These are phyloP conservation scores for Rhynchonycteris naso DNA, from an alignment of 2,797 vertebrate genomes.

Conservation along the genomic window DNA sequence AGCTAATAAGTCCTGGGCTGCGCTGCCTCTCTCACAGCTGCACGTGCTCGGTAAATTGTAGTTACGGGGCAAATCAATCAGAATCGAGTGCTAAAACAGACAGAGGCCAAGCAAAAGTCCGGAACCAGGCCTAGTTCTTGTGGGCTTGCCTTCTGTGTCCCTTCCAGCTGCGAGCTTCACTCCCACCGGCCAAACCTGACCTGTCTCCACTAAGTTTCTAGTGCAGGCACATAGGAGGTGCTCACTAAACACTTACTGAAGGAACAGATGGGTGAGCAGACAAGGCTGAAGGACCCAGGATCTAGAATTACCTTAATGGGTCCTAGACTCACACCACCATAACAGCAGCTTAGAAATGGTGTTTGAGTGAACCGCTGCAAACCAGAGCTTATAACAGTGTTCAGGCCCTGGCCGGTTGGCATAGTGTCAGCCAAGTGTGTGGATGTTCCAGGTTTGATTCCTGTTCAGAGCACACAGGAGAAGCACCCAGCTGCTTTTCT, in stretches of 20 bases:
- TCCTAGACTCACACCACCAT: not conserved
- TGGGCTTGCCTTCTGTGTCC: not conserved
- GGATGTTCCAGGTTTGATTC: too few species aligned
- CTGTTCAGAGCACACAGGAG: too few species aligned
- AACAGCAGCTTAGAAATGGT: not conserved
- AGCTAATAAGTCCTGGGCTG: not conserved
- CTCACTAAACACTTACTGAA: not conserved
- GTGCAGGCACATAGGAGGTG: not conserved
- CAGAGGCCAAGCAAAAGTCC: not conserved
- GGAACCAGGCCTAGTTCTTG: not conserved
- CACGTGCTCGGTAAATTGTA: not conserved
- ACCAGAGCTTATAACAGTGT: not conserved
- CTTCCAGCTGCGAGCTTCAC: not conserved
- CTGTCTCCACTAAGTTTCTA: not conserved
- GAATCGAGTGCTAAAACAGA: not conserved
- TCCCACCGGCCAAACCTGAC: not conserved
- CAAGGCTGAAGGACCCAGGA: not conserved
- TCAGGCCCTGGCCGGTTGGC: too few species aligned
- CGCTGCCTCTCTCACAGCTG: accelerated
- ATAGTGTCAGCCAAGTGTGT: too few species aligned
- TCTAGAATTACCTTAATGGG: not conserved
- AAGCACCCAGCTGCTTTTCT: too few species aligned
- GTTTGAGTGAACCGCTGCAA: not conserved
- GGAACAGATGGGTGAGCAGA: not conserved
- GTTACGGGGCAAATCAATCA: not conserved